Conservation (phyloP, 37 sponge, comb jelly and placozoan genomes). For the Petrosia ficiformis region DNA sequence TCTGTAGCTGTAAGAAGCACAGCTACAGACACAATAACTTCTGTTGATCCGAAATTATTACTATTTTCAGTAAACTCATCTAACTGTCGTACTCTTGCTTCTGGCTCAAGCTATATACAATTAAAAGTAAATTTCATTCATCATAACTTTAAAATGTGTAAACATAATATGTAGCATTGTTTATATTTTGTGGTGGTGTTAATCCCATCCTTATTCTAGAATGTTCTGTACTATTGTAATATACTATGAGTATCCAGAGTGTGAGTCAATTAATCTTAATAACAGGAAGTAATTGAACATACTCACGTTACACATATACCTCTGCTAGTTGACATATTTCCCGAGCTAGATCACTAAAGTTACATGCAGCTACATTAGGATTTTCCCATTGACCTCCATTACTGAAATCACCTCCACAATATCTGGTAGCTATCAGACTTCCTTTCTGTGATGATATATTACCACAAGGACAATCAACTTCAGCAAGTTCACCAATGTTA, state of each 20-base stretch:
- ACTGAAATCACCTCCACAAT: constrained; percentile 44
- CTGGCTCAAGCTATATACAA: background rate
- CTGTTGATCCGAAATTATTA: background rate
- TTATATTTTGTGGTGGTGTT: no score
- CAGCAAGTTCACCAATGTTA: constrained; percentile 22
- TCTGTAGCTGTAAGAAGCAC: background rate
- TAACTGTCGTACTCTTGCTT: background rate
- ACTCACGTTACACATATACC: no score
- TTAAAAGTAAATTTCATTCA: no score
- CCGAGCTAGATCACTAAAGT: constrained; percentile 20
- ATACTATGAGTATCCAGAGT: no score
- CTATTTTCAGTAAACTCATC: background rate
- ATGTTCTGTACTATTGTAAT: no score
- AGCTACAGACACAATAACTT: background rate
- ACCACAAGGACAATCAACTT: constrained; percentile 44
- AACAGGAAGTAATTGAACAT: no score
- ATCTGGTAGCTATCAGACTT: constrained; percentile 13
- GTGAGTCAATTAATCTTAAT: no score
- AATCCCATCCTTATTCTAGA: no score
- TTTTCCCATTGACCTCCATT: constrained; percentile 42
- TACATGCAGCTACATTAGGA: constrained; percentile 11
- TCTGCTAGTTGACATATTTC: constrained; percentile 25
- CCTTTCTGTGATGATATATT: background rate
- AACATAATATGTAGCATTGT: no score
- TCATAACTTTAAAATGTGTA: no score